Conservation (phyloP, 2,113 vertebrate genomes). For the Lampris megalopsis region DNA sequence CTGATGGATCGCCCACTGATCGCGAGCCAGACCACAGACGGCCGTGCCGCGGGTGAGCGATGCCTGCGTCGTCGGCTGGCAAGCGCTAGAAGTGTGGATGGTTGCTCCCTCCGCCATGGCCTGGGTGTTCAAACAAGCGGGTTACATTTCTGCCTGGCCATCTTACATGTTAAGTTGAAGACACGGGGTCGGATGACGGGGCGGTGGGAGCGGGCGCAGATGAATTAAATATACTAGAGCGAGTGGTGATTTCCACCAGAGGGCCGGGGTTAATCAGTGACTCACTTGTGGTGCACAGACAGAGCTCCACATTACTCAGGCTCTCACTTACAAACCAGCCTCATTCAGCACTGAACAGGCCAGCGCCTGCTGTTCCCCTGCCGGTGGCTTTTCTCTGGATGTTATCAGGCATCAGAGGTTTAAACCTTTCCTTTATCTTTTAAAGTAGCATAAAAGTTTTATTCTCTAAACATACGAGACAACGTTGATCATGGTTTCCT, state of each 20-base stretch:
- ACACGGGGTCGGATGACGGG: not conserved
- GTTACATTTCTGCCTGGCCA: conserved; percentile 21
- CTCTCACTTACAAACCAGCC: conserved; percentile 7
- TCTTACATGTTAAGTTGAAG: conserved; percentile 5
- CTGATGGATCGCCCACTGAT: conserved; percentile 48
- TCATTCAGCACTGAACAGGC: conserved; percentile 15
- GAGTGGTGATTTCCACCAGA: conserved; percentile 48
- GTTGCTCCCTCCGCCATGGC: not conserved
- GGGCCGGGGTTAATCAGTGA: conserved; percentile 43
- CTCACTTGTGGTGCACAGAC: conserved; percentile 21
- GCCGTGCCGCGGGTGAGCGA: conserved; percentile 10
- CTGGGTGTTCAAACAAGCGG: conserved; percentile 2
- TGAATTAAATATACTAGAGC: conserved; percentile 46
- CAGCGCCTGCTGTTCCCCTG: not conserved
- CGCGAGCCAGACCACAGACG: conserved; percentile 48
- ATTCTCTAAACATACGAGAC: not conserved
- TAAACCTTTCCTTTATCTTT: not conserved
- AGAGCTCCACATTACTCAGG: conserved; percentile 7
- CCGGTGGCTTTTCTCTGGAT: conserved; percentile 3
- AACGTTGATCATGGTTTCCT: not conserved
- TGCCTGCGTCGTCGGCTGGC: conserved; percentile 40
- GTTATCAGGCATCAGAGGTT: conserved; percentile 13
- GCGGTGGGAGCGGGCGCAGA: not conserved
- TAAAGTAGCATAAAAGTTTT: not conserved
- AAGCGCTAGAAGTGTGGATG: conserved; percentile 18